These are phyloP conservation scores for Polydrusus pterygomalis DNA, from an alignment of 2,888 invertebrate species.

Conservation along the genomic window DNA sequence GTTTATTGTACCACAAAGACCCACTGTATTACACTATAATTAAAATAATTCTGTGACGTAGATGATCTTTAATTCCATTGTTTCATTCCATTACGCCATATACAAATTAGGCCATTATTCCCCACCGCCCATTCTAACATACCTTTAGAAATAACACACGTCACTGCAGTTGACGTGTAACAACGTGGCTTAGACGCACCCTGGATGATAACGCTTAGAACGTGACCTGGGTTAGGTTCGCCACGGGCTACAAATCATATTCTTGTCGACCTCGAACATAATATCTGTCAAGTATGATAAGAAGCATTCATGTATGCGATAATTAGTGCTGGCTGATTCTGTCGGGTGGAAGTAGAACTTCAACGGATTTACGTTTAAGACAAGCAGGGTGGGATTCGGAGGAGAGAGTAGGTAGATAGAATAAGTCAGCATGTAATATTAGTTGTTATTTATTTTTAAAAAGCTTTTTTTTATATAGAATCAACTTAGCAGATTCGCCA, in stretches of 20 bases:
- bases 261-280: slow-evolving; percentile 65
- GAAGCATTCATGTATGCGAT: slow-evolving; percentile 72
- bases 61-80: slow-evolving; percentile 7
- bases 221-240: slow-evolving; percentile 57
- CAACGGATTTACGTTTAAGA: slow-evolving; percentile 57
- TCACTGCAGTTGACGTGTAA: slow-evolving; percentile 67
- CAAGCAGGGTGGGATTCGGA: slow-evolving; percentile 56
- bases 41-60: neutral
- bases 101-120: slow-evolving; percentile 37
- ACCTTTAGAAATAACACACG: slow-evolving; percentile 53
- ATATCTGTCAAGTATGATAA: slow-evolving; percentile 72
- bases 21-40: neutral
- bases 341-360: slow-evolving; percentile 63
- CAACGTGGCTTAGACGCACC: slow-evolving; percentile 64
- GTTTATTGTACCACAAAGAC: too few species aligned
- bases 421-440: neutral
- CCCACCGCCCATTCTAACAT: slow-evolving; percentile 42
- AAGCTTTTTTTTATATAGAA: too few species aligned
- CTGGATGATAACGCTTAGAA: slow-evolving; percentile 60
- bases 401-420: neutral
- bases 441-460: too few species aligned
- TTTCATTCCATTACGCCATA: slow-evolving; percentile 23
- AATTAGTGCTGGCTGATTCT: slow-evolving; percentile 70
- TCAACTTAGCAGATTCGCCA: too few species aligned
- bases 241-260: slow-evolving; percentile 62